Evolutionary conservation across 2,797 vertebrate genomes (phyloP), one percentile per base, ranked within the genome.

Genomic region (Melanotaenia maccullochi): DNA sequence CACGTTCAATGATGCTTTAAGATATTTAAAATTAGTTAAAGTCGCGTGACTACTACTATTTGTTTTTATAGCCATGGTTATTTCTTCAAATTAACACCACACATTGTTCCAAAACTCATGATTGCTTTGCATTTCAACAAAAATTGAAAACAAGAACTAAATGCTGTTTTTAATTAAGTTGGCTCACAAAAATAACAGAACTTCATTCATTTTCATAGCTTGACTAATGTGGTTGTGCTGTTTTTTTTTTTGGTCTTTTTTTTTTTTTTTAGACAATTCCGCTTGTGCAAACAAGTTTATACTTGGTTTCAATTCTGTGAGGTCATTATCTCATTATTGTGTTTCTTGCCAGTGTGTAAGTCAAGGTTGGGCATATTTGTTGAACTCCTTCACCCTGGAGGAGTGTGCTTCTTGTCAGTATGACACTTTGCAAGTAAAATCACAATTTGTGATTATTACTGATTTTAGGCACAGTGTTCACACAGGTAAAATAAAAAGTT

Each of bases 201-300:
- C 20, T 47, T 2, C 0, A 6, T 47, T n/a, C 2, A 47, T 47
- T 20, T 47, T n/a, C 8, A 47, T 47, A 20, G 44, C 18, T 20
- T 1, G 44, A 47, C 2, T n/a, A 20, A n/a, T 14, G 38, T 51
- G 49, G 20, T 73, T 68, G 8, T 38, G 2, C 35, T 64, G 18
- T 30, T 30, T 4, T 30, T 30, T 28, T 28, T 28, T 3, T 28
- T 28, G 3, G 25, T 25, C n/a, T n/a, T n/a, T n/a, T n/a, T 3
- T 28, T 1, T 71, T 60, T 66, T 66, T 65, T 47, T 47, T 66
- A 22, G 36, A 68, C 22, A 35, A 47, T 16, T 65, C 44, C 1
- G 2, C 13, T 60, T 83, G 68, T 75, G 60, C 73, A 85, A 84
- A 89, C 81, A 68, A 72, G 84, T 83, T 83, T 54, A 40, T 52